A percentile compares a stretch with the other conserved stretches of the same genome.
Evolutionary conservation across 2,888 invertebrate species (phyloP).

Genomic region (Loripinus fragilis): DNA sequence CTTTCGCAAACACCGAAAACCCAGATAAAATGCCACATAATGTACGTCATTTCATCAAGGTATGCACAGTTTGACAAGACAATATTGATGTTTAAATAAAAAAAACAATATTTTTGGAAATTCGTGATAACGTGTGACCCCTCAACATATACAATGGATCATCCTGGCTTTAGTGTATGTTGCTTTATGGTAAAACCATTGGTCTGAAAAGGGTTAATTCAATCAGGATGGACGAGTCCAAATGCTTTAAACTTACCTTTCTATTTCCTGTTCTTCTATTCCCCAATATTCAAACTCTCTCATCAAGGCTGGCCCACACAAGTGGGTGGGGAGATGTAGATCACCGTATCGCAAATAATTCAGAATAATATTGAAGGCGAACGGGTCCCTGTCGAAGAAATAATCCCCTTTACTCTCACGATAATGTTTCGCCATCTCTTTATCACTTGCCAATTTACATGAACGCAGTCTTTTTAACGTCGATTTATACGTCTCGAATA

Average conservation of each 20-base stretch:
- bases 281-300: constrained; percentile 81
- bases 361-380: constrained; percentile 76
- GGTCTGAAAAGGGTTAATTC: too few species aligned
- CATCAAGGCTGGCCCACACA: constrained; percentile 79
- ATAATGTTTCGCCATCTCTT: constrained; percentile 71
- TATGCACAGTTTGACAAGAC: too few species aligned
- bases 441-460: constrained; percentile 70
- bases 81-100: too few species aligned
- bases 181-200: too few species aligned
- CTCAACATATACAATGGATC: too few species aligned
- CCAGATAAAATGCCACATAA: too few species aligned
- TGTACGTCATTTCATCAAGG: too few species aligned
- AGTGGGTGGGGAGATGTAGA: constrained; percentile 78
- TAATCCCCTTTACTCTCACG: constrained; percentile 71
- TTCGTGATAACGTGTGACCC: too few species aligned
- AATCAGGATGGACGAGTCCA: too few species aligned
- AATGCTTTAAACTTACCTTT: constrained; percentile 55
- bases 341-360: constrained; percentile 80
- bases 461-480: constrained; percentile 71
- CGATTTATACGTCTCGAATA: constrained; percentile 75
- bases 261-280: constrained; percentile 79
- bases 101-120: too few species aligned
- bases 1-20: too few species aligned
- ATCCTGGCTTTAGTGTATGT: too few species aligned
- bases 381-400: constrained; percentile 80